Evolutionary conservation across 1,140 invertebrate genomes (phyloP), one percentile per base, ranked within the genome.

Genomic region (Rhysida immarginata): DNA sequence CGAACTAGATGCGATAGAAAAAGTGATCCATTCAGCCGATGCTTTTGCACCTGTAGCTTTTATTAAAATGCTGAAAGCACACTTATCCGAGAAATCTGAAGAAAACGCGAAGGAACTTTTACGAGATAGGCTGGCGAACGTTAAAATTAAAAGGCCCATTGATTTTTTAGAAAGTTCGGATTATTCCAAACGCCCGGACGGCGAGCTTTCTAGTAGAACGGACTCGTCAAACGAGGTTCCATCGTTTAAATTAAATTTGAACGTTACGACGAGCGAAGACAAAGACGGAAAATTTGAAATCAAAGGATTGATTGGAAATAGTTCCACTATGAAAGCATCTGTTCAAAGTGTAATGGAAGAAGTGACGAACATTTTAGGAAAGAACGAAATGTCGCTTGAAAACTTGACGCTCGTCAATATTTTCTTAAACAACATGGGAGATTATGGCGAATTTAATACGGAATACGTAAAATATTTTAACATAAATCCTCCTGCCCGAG

Each of bases 41-140:
- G 82, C 87, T 1, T 84, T 96, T 68, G 89, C 89, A 42, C 87
- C 89, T 43, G 91, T 94, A 52, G 90, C 87, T 50, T 96, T 93
- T 70, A 74, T 97, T 26, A 91, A 86, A 71, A 81, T 96, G 57
- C 82, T 80, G 59, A 85, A 85, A 68, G 69, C 94, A 42, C 81
- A 82, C 54, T 55, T 74, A 21, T 63, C 8, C 2, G 49, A 51
- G 23, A 51, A 51, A 27, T 27, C 24, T 20, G n/a, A n/a, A n/a
- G n/a, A n/a, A n/a, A 46, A 20, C 8, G 3, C 5, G 5, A 8
- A 5, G 44, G 18, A 20, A 46, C 5, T 5, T 46, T 8, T 35
- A 16, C 5, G 16, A 35, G 29, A 35, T 5, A 35, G 29, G 5
- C 5, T 35, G 5, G 24, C 8, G 3, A 21, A 51, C 11, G 5